phyloP scores from a whole-genome alignment of 1,140 invertebrate species.

The Cylas formicarius region DNA sequence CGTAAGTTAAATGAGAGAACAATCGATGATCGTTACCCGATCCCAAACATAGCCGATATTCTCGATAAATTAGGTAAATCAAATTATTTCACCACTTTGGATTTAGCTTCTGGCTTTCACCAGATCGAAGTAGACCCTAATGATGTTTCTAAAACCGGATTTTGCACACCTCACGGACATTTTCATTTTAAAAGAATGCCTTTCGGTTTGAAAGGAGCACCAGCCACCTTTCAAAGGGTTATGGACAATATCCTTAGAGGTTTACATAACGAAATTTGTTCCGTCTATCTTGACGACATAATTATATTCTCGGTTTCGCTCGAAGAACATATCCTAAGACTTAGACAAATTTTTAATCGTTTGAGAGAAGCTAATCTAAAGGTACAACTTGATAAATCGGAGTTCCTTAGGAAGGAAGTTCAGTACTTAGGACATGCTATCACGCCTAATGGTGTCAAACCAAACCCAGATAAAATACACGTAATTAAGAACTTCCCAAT shows the following conservation, averaged over 20 bases:
- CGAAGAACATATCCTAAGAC: slow-evolving; percentile 13
- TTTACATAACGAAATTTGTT: slow-evolving; percentile 10
- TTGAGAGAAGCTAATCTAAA: slow-evolving; percentile 17
- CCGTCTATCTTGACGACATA: slow-evolving; percentile 14
- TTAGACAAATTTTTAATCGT: slow-evolving; percentile 8
- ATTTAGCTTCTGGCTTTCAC: slow-evolving; percentile 25
- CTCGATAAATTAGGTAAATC: slow-evolving; percentile 11
- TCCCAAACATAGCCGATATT: slow-evolving; percentile 12
- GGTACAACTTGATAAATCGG: slow-evolving; percentile 20
- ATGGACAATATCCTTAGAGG: slow-evolving; percentile 11
- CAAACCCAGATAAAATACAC: slow-evolving; percentile 13
- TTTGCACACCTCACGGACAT: slow-evolving; percentile 8
- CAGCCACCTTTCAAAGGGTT: slow-evolving; percentile 5
- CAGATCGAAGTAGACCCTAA: slow-evolving; percentile 36
- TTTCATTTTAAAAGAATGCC: slow-evolving; percentile 18
- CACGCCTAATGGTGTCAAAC: slow-evolving; percentile 9
- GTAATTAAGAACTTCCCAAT: slow-evolving; percentile 16
- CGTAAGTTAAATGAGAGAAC: slow-evolving; percentile 12
- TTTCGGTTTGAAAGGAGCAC: slow-evolving; percentile 16
- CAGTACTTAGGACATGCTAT: slow-evolving; percentile 12
- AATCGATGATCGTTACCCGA: slow-evolving; percentile 9
- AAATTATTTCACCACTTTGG: slow-evolving; percentile 11
- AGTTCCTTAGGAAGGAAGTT: slow-evolving; percentile 9
- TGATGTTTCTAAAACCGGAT: slow-evolving; percentile 15
- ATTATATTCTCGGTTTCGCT: slow-evolving; percentile 13